Conservation (phyloP, 2,888 invertebrate genomes). For the Labia minor region DNA sequence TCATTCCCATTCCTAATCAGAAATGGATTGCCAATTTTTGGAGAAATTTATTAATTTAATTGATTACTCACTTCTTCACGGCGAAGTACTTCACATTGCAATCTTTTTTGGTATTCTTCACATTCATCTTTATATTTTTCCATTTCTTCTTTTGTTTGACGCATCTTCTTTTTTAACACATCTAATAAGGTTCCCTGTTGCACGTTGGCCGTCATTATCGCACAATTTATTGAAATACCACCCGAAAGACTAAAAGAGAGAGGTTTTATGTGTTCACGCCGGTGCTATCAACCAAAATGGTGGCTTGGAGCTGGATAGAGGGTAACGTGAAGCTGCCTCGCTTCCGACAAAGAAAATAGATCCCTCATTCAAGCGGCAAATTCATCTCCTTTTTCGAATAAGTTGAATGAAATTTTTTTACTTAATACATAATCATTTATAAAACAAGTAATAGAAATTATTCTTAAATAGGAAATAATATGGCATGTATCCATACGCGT, state of each 20-base stretch:
- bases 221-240: conserved; percentile 17
- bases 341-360: conserved; percentile 18
- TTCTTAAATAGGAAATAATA: background rate
- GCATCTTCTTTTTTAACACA: conserved; percentile 99
- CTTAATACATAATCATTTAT: background rate
- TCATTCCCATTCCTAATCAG: too few relatives aligned
- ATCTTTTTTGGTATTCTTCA: conserved; percentile 88
- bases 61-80: conserved; percentile 86
- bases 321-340: conserved; percentile 18
- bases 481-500: background rate
- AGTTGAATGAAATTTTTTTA: background rate
- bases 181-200: conserved; percentile 90
- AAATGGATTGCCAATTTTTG: too few relatives aligned
- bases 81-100: conserved; percentile 90
- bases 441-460: background rate
- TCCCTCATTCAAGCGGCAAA: background rate
- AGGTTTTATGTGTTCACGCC: background rate
- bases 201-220: conserved; percentile 74
- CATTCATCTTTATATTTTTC: conserved; percentile 97
- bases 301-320: conserved; percentile 31
- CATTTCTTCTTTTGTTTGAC: conserved; percentile 97
- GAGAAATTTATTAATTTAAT: background rate
- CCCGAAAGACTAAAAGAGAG: conserved; percentile 16
- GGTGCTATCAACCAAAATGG: conserved; percentile 27
- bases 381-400: conserved; percentile 17